Evolutionary conservation across 2,113 vertebrate species (phyloP).

Genomic region (Aphyosemion australe): DNA sequence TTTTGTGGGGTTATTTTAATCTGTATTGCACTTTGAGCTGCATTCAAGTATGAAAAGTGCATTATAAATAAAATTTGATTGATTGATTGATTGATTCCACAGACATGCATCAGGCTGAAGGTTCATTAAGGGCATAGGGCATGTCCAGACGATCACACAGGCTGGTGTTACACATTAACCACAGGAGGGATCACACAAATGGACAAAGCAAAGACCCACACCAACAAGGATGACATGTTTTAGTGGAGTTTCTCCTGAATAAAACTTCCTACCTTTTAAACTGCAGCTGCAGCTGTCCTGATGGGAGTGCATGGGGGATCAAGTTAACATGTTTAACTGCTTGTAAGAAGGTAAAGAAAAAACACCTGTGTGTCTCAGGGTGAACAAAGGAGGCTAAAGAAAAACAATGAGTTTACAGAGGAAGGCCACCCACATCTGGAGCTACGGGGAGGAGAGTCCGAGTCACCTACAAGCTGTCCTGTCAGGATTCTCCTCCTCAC

Average conservation of each 20-base stretch:
- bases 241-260: conserved; percentile 27
- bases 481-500: no score
- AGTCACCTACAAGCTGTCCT: no score
- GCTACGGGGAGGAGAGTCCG: not conserved
- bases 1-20: no score
- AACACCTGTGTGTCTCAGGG: conserved; percentile 28
- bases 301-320: conserved; percentile 51
- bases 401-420: conserved; percentile 16
- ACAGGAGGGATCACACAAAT: conserved; percentile 18
- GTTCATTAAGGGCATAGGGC: no score
- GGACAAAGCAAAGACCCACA: no score
- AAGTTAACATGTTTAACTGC: conserved; percentile 67
- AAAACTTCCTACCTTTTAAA: conserved; percentile 69
- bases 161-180: not conserved
- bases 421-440: conserved; percentile 58
- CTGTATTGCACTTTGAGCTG: no score
- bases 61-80: no score
- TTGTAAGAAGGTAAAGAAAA: conserved; percentile 38
- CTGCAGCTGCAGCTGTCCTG: conserved; percentile 51
- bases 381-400: conserved; percentile 34
- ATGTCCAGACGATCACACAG: conserved; percentile 1
- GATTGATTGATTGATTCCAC: no score
- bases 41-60: no score
- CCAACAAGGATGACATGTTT: conserved; percentile 38
- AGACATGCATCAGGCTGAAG: no score